phyloP scores from a whole-genome alignment of 2,797 vertebrate genomes.

The Eulemur rubriventer region DNA sequence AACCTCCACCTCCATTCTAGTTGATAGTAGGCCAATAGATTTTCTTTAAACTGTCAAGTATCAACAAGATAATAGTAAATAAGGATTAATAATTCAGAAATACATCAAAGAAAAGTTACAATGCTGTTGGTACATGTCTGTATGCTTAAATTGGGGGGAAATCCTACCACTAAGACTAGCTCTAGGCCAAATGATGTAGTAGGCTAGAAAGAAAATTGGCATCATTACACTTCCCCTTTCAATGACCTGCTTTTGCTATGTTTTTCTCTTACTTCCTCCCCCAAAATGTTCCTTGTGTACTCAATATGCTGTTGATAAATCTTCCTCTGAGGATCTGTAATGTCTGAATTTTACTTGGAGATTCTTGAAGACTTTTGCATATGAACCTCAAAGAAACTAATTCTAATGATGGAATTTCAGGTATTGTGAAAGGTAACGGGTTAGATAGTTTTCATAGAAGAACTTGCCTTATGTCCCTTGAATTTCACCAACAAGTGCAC shows the following conservation, averaged over 20 bases:
- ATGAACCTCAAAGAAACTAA: not conserved
- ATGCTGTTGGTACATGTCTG: not conserved
- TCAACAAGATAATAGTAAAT: not conserved
- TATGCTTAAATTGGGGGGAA: not conserved
- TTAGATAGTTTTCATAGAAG: not conserved
- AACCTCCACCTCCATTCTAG: not conserved
- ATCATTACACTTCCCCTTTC: not conserved
- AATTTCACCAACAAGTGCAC: not conserved
- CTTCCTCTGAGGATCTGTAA: not conserved
- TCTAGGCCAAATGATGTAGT: not conserved
- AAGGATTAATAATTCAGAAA: not conserved
- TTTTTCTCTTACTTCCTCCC: not conserved
- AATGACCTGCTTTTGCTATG: not conserved
- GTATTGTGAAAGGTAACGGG: not conserved
- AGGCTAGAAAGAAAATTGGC: not conserved
- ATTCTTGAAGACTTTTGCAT: not conserved
- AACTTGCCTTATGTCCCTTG: not conserved
- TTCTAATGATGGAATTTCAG: not conserved
- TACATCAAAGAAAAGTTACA: not conserved
- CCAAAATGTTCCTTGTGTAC: not conserved
- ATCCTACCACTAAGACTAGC: not conserved
- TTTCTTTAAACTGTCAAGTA: constrained; percentile 21
- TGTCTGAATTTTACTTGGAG: not conserved
- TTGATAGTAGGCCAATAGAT: not conserved
- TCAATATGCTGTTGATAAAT: not conserved